phyloP scores from a whole-genome alignment of 2,113 vertebrate genomes.

The Saccopteryx bilineata region DNA sequence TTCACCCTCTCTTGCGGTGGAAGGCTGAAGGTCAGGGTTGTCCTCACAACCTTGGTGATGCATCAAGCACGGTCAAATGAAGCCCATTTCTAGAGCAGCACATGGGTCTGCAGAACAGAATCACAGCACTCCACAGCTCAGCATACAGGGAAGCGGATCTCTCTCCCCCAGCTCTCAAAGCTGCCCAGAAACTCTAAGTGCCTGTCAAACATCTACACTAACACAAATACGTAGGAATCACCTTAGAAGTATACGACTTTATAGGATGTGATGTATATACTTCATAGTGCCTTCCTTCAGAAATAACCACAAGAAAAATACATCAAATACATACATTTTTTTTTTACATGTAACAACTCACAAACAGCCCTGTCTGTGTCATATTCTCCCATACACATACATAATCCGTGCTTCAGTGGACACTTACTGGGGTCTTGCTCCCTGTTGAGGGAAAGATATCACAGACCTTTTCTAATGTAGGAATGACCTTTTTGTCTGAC shows the following conservation, averaged over 20 bases:
- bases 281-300: not conserved
- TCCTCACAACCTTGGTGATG: not conserved
- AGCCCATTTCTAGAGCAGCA: not conserved
- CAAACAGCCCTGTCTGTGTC: not conserved
- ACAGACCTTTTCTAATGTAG: conserved; percentile 55
- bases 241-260: not conserved
- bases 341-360: not conserved
- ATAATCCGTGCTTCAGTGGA: conserved; percentile 71
- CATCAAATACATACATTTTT: not conserved
- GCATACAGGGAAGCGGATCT: not conserved
- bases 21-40: not conserved
- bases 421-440: conserved; percentile 73
- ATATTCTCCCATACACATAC: not conserved
- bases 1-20: not conserved
- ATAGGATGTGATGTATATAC: not conserved
- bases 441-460: conserved; percentile 75
- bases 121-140: not conserved
- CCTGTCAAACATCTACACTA: not conserved
- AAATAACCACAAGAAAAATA: conserved; percentile 2
- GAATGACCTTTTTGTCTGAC: conserved; percentile 64
- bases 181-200: not conserved
- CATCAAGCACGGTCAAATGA: not conserved
- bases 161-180: not conserved
- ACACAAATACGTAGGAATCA: not conserved
- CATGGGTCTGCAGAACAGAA: not conserved